Conservation (phyloP, 2,888 invertebrate species). For the Pelosia muscerda region DNA sequence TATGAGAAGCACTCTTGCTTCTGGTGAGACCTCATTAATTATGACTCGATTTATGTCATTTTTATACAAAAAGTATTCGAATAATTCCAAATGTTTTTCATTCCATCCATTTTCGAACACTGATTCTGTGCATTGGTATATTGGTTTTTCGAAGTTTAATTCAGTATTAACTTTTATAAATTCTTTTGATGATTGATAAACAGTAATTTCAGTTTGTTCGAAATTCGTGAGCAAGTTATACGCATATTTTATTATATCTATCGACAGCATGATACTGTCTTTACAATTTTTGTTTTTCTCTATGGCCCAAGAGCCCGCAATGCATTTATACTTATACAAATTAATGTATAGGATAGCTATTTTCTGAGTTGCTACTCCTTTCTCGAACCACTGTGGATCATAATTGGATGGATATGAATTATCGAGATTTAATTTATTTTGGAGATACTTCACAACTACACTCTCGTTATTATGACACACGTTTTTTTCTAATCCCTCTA, state of each 20-base stretch:
- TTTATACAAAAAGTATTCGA: slow-evolving; percentile 35
- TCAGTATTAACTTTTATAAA: slow-evolving; percentile 15
- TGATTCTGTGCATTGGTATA: slow-evolving; percentile 41
- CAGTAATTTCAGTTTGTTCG: slow-evolving; percentile 16
- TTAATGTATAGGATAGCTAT: slow-evolving; percentile 34
- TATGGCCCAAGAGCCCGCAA: slow-evolving; percentile 21
- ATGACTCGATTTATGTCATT: slow-evolving; percentile 32
- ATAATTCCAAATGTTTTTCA: slow-evolving; percentile 26
- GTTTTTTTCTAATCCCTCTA: background rate
- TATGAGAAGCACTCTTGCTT: slow-evolving; percentile 53
- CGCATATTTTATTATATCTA: slow-evolving; percentile 60
- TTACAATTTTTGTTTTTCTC: background rate
- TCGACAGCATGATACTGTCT: slow-evolving; percentile 44
- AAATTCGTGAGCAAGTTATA: slow-evolving; percentile 59
- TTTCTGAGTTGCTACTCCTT: slow-evolving; percentile 35
- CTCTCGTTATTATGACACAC: slow-evolving; percentile 2
- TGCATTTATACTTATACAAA: slow-evolving; percentile 29
- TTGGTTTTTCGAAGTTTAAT: slow-evolving; percentile 39
- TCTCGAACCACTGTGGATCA: slow-evolving; percentile 43
- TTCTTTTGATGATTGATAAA: slow-evolving; percentile 19
- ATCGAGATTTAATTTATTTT: background rate
- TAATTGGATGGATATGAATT: background rate
- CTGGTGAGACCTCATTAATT: slow-evolving; percentile 45
- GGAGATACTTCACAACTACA: slow-evolving; percentile 24
- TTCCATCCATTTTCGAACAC: slow-evolving; percentile 65